Conservation (phyloP, 2,797 vertebrate genomes). For the Parotocinclus haroldoi region DNA sequence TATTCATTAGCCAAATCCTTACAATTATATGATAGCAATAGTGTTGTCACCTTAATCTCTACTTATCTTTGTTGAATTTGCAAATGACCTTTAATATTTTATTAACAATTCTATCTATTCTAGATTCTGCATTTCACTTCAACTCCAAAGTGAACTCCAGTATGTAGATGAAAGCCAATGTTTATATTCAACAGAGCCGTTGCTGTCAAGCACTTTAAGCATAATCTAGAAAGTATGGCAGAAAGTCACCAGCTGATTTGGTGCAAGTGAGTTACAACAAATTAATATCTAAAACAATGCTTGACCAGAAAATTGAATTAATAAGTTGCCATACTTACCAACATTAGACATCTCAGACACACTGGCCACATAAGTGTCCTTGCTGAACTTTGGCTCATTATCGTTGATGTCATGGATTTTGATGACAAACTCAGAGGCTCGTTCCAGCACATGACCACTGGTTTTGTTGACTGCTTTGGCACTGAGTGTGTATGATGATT, state of each 20-base stretch:
- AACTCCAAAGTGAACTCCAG: conserved; percentile 12
- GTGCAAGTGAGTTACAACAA: background rate
- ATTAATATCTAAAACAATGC: background rate
- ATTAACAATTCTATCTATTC: conserved; percentile 5
- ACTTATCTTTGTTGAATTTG: conserved; percentile 56
- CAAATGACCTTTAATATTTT: conserved; percentile 59
- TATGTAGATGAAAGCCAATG: conserved; percentile 14
- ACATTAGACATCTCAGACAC: conserved; percentile 96
- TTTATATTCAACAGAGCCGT: conserved; percentile 19
- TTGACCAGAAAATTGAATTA: background rate
- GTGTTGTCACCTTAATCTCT: conserved; percentile 37
- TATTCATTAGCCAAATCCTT: conserved; percentile 38
- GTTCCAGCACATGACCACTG: conserved; percentile 87
- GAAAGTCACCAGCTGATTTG: background rate
- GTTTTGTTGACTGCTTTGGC: conserved; percentile 90
- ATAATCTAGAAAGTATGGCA: conserved; percentile 5
- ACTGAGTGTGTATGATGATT: conserved; percentile 84
- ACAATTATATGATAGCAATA: conserved; percentile 48
- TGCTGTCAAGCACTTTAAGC: conserved; percentile 23
- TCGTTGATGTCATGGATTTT: conserved; percentile 99
- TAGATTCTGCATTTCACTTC: conserved; percentile 11
- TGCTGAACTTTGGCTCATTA: conserved; percentile 90
- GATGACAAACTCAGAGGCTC: conserved; percentile 95
- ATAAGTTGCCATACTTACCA: conserved; percentile 74
- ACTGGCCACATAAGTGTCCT: conserved; percentile 85